A percentile compares a stretch with the other conserved stretches of the same genome.
Conservation (phyloP, 1,140 invertebrate genomes). For the Drosophila littoralis region DNA sequence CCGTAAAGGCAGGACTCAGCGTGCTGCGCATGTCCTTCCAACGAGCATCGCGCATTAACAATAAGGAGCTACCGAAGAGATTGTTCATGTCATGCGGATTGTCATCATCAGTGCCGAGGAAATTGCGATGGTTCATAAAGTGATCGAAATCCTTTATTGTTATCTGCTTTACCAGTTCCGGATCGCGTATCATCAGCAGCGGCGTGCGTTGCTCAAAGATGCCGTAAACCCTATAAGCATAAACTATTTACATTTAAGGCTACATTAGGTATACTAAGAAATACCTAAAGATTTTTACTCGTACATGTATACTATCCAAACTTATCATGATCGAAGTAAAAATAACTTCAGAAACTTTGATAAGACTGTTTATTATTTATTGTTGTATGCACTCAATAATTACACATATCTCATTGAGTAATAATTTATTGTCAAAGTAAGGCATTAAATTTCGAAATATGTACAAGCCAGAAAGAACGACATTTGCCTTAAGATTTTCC, state of each 20-base stretch:
- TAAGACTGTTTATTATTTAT: too few species aligned
- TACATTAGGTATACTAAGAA: slow-evolving; percentile 11
- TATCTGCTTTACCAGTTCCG: slow-evolving; percentile 84
- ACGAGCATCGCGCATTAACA: slow-evolving; percentile 77
- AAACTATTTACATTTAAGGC: slow-evolving; percentile 5
- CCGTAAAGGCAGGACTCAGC: slow-evolving; percentile 84
- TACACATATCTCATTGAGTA: too few species aligned
- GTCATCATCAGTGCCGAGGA: slow-evolving; percentile 79
- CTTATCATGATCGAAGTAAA: too few species aligned
- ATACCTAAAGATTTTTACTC: too few species aligned
- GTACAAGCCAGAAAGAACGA: too few species aligned
- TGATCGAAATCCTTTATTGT: slow-evolving; percentile 85
- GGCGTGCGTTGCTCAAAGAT: slow-evolving; percentile 86
- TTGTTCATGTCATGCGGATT: slow-evolving; percentile 77
- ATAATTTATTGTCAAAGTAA: too few species aligned
- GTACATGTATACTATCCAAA: too few species aligned
- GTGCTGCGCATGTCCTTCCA: slow-evolving; percentile 85
- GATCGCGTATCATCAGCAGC: slow-evolving; percentile 86
- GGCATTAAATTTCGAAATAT: too few species aligned
- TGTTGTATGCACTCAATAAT: too few species aligned
- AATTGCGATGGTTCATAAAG: slow-evolving; percentile 84
- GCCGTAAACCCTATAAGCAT: slow-evolving; percentile 84
- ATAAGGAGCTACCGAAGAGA: slow-evolving; percentile 82
- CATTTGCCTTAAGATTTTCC: too few species aligned
- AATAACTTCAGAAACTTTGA: too few species aligned